Evolutionary conservation across 2,113 vertebrate species (phyloP), one percentile per base, ranked within the genome.

Genomic region (Lophochroa leadbeateri): DNA sequence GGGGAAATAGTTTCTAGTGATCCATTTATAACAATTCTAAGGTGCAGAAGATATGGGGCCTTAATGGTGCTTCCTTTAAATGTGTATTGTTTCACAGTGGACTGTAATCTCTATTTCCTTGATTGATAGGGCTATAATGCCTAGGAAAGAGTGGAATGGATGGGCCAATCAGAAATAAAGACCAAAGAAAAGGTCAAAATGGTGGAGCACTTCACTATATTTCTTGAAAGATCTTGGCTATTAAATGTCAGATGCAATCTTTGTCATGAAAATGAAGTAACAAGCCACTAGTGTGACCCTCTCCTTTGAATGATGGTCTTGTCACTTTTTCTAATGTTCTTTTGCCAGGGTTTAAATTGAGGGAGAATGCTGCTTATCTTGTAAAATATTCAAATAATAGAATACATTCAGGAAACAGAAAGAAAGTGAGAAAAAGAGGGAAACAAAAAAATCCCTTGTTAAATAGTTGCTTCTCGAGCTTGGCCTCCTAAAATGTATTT

Each of bases 261-360:
- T 97, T 95, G 91, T 96, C 86, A 94, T 83, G 86, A 94, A 96
- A 97, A 97, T 93, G 81, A 92, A 92, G 81, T 88, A 97, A 95
- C 90, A 93, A 87, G 65, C 16, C 47, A 74, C 47, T 69, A 68
- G 71, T 55, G 64, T 94, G 87, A 95, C 81, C 90, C 92, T 89
- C 61, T 93, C 7, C 2, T 87, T 91, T 92, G 68, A 96, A 92
- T 92, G 44, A 96, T 77, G 81, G 74, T 87, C 82, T 39, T 94
- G 92, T 91, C 95, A 89, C 65, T 94, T 96, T 83, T 90, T 53
- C 46, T 92, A 96, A 80, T 88, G 67, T 28, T 92, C 33, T 60
- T 88, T 80, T 3, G 1, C 49, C 23, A 82, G 46, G 37, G 64
- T 81, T 95, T 87, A 86, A 84, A 94, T 77, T 82, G 71, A 86